Conservation (phyloP, 2,888 invertebrate genomes). For the Drosophila lacicola region DNA sequence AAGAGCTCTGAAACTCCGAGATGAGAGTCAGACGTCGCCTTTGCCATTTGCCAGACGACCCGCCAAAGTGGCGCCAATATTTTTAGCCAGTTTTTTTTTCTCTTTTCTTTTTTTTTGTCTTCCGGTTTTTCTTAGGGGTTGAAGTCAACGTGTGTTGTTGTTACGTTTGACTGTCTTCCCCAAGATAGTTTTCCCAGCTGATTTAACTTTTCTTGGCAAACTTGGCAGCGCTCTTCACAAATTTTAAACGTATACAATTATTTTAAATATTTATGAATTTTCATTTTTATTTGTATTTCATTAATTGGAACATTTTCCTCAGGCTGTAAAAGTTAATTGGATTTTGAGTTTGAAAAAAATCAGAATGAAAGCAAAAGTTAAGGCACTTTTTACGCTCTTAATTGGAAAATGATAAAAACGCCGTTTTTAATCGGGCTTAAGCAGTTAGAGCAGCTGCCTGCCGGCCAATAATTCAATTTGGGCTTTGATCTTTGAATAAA, state of each 20-base stretch:
- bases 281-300: neutral
- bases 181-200: conserved; percentile 46
- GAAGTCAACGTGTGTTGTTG: conserved; percentile 33
- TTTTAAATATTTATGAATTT: neutral
- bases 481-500: conserved; percentile 50
- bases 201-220: conserved; percentile 32
- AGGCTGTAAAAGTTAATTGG: conserved; percentile 34
- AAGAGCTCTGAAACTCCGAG: conserved; percentile 39
- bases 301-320: conserved; percentile 33
- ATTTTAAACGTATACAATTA: neutral
- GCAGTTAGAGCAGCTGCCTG: conserved; percentile 11
- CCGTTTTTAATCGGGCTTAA: conserved; percentile 3
- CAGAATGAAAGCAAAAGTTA: conserved; percentile 12
- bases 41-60: conserved; percentile 57
- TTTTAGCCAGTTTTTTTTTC: conserved; percentile 38
- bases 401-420: conserved; percentile 38
- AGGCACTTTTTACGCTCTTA: conserved; percentile 15
- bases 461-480: conserved; percentile 27
- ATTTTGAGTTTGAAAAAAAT: conserved; percentile 17
- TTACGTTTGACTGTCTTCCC: conserved; percentile 47
- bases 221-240: conserved; percentile 21
- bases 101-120: conserved; percentile 13
- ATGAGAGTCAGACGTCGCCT: conserved; percentile 59
- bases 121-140: conserved; percentile 35
- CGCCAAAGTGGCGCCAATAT: conserved; percentile 72